These are phyloP conservation scores for Meriones unguiculatus DNA, from an alignment of 2,113 vertebrate genomes.

Conservation along the genomic window DNA sequence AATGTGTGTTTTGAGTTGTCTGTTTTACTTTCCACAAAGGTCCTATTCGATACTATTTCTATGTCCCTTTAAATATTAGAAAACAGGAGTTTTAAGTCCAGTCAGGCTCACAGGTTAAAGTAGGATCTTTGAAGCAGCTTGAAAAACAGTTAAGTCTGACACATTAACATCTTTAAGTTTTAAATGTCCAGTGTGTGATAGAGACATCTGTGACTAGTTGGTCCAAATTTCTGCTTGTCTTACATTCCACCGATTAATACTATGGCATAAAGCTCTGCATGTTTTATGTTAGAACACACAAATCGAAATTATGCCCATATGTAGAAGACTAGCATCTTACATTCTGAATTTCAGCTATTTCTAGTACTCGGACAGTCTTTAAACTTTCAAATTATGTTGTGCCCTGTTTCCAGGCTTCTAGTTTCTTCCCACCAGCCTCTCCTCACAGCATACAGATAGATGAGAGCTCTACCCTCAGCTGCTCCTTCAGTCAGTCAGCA, in stretches of 20 bases:
- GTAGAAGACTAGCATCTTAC: neutral
- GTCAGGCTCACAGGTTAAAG: neutral
- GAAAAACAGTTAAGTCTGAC: too few species aligned
- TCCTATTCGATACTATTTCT: neutral
- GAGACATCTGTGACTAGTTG: neutral
- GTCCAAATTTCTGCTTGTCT: neutral
- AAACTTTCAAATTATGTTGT: conserved; percentile 3
- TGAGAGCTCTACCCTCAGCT: neutral
- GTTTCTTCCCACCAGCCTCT: neutral
- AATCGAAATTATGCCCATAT: neutral
- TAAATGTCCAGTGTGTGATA: neutral
- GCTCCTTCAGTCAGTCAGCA: neutral
- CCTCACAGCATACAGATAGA: neutral
- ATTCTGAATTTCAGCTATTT: conserved; percentile 4
- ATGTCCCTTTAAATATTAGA: neutral
- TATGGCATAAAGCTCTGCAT: neutral
- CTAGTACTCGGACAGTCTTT: neutral
- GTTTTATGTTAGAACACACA: neutral
- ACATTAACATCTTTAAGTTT: neutral
- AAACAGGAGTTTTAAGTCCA: neutral
- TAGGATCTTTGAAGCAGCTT: neutral
- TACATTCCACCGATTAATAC: neutral
- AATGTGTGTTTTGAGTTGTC: neutral
- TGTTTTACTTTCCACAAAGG: neutral
- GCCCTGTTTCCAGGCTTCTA: neutral